Percentiles rank a stretch among this genome's conserved stretches.
These are phyloP conservation scores for Cliona cf. orientalis DNA, from an alignment of 37 sponge, comb jelly and placozoan genomes.

Conservation along the genomic window DNA sequence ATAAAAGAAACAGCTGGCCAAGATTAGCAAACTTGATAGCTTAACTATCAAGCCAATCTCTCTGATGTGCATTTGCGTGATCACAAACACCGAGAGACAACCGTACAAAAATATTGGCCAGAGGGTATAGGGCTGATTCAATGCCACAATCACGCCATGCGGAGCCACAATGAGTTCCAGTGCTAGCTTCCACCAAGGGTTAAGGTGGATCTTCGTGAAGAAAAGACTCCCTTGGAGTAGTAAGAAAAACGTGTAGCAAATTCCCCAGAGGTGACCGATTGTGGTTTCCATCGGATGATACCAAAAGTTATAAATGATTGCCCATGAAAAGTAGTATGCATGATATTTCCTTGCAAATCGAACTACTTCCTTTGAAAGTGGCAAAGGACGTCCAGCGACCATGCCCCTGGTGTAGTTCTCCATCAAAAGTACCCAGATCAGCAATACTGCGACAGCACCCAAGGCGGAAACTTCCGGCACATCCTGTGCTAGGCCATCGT, in stretches of 20 bases:
- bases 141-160: constrained; percentile 26
- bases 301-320: constrained; percentile 43
- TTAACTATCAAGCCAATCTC: background rate
- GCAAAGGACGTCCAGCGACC: constrained; percentile 10
- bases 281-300: constrained; percentile 34
- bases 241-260: constrained; percentile 27
- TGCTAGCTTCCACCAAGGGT: constrained; percentile 17
- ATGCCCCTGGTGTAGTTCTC: constrained; percentile 35
- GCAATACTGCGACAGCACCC: constrained; percentile 9
- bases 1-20: background rate
- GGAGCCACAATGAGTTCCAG: constrained; percentile 23
- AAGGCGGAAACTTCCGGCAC: background rate
- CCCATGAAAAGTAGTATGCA: constrained; percentile 47
- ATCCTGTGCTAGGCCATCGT: constrained; percentile 46
- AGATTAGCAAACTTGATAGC: background rate
- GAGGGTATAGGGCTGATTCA: background rate
- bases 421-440: constrained; percentile 30
- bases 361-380: constrained; percentile 7
- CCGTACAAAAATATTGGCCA: constrained; percentile 37
- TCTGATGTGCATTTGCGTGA: constrained; percentile 39
- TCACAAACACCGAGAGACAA: constrained; percentile 32
- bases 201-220: constrained; percentile 18
- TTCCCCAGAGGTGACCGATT: constrained; percentile 26
- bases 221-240: constrained; percentile 24
- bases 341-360: constrained; percentile 36